phyloP scores from a whole-genome alignment of 2,888 invertebrate species.

The Dicyrtoma fusca region DNA sequence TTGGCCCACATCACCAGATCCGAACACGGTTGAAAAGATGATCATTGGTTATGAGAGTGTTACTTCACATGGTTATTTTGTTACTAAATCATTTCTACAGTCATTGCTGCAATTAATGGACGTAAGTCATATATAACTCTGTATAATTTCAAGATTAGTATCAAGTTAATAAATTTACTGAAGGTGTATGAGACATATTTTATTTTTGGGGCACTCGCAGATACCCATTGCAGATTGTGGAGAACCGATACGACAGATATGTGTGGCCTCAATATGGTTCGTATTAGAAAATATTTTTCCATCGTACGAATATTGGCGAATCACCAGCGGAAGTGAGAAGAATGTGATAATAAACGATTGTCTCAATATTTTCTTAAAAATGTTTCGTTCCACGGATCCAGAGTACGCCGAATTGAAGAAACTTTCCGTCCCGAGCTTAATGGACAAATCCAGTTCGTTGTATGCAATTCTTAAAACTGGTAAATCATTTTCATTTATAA shows the following conservation, averaged over 20 bases:
- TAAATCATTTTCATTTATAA: conserved; percentile 20
- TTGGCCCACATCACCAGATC: conserved; percentile 29
- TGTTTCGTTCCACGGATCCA: conserved; percentile 32
- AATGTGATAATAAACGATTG: conserved; percentile 43
- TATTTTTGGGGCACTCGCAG: neutral
- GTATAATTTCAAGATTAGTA: neutral
- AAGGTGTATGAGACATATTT: neutral
- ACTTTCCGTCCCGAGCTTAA: conserved; percentile 33
- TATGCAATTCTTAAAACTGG: conserved; percentile 41
- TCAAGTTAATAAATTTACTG: no score
- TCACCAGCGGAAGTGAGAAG: conserved; percentile 35
- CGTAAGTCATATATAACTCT: conserved; percentile 2
- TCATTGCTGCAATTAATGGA: conserved; percentile 29
- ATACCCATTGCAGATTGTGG: conserved; percentile 24
- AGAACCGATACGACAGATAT: conserved; percentile 20
- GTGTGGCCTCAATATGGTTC: conserved; percentile 38
- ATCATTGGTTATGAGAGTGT: conserved; percentile 51
- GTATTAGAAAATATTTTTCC: conserved; percentile 48
- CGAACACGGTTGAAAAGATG: conserved; percentile 37
- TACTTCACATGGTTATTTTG: conserved; percentile 32
- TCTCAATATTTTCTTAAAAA: conserved; percentile 40
- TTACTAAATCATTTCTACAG: conserved; percentile 45
- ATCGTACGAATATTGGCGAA: conserved; percentile 46
- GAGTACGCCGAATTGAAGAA: conserved; percentile 40
- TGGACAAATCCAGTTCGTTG: conserved; percentile 45